Evolutionary conservation across 1,140 invertebrate genomes (phyloP), one percentile per base, ranked within the genome.

Genomic region (Hyles euphorbiae): DNA sequence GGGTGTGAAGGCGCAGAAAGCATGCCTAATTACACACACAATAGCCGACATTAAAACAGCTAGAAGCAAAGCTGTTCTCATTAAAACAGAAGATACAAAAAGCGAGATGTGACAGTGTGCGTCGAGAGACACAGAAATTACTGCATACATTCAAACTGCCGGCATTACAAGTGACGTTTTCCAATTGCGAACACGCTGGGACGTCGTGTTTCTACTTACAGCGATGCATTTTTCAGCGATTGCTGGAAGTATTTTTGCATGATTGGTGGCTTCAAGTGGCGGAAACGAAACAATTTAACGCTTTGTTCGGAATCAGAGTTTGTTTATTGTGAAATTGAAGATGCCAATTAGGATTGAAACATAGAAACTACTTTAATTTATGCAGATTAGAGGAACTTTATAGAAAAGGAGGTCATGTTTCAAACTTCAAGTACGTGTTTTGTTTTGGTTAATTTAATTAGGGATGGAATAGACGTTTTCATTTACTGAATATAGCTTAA

Each of bases 21-120:
- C 33, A 50, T 34, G 53, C 53, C 56, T 56, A 63, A 63, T 63
- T 59, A 55, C 57, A 44, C 61, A 36, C 34, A 59, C 61, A 59
- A 59, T 59, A 47, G 61, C 45, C n/a, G 57, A 56, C 57, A 59
- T 59, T 56, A 59, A 45, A 50, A 22, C 22, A 22, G 56, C 49
- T 34, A n/a, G 32, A 40, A 55, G 50, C 60, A 40, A 52, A 11
- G 61, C 53, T 34, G 22, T 43, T 36, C 53, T 63, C 58, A 63
- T 63, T 63, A 63, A 63, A 22, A 22, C 22, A 62, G 59, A 63
- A 56, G 57, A 63, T 40, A 63, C 61, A 63, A 63, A 55, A 54
- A 54, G 53, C 40, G 10, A 22, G 22, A 22, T 22, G 22, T 22
- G 22, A 5, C 10, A 1, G 36, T 40, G 36, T 40, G 36, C 36